Percentiles rank a stretch among this genome's conserved stretches.
Evolutionary conservation across 2,888 invertebrate species (phyloP).

Genomic region (Thyatira batis): DNA sequence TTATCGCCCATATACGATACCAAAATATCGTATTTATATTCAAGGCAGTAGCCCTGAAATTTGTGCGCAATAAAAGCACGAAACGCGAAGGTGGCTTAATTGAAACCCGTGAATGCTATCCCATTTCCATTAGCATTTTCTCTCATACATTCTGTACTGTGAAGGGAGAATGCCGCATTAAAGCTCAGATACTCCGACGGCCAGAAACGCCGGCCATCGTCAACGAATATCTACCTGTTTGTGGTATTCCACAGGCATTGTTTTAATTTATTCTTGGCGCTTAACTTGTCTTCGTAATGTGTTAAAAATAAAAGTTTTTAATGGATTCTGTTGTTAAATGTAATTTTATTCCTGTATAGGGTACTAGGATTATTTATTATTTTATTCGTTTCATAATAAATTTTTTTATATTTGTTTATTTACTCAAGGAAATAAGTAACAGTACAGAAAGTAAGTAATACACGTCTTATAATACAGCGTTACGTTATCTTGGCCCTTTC

Average conservation of each 20-base stretch:
- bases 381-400: not conserved
- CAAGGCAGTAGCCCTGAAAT: constrained; percentile 6
- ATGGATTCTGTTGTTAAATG: not conserved
- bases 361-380: too few relatives aligned
- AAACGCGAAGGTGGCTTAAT: constrained; percentile 16
- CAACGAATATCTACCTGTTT: constrained; percentile 13
- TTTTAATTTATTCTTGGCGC: constrained; percentile 17
- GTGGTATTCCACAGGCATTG: constrained; percentile 21
- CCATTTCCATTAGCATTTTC: constrained; percentile 26
- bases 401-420: not conserved
- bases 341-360: not conserved
- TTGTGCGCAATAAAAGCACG: constrained; percentile 8
- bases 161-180: not conserved
- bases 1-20: not conserved
- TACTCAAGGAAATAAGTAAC: not conserved
- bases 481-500: constrained; percentile 11
- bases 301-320: not conserved
- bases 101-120: constrained; percentile 22
- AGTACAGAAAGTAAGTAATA: too few relatives aligned
- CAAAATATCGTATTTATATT: not conserved
- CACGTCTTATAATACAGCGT: constrained; percentile 2
- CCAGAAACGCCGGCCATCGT: not conserved
- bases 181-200: not conserved
- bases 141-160: constrained; percentile 9
- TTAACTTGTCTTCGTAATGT: not conserved